Base-by-base conservation (phyloP, 2,888 invertebrate genomes). In the Mimas tiliae region DNA sequence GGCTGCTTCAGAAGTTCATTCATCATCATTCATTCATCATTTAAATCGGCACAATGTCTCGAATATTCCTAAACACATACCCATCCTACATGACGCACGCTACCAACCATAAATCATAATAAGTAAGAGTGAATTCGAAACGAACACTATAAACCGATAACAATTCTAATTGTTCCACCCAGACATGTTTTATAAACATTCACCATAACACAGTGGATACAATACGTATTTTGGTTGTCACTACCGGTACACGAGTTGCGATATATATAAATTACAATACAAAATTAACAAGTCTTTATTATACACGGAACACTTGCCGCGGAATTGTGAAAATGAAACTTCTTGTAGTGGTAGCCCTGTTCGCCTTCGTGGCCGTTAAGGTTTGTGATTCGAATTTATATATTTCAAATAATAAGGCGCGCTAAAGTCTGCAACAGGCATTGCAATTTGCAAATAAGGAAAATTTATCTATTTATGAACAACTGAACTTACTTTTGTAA, bases 351-450 rank as follows among this genome's bases (percentile, higher is more conserved):
- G 71, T 90, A 38, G 87, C 86, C 63, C 68, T 90, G 63, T 84
- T 89, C 74, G 89, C 89, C 63, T 84, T 88, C 65, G 81, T 89
- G 73, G 89, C 90, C 69, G 73, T 91, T 38, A 89, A 91, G 91
- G 91, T 91, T 82, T 65, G 52, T 38, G 19, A 58, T 48, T 63
- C 64, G 14, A 48, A 33, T 50, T 70, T 12, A 62, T 64, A 51
- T 33, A 55, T n/a, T 65, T 53, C 11, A 38, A 65, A 34, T 64
- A 19, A 21, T 51, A 19, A 38, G 9, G 27, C 27, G 27, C 27
- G 27, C 7, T 2, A 11, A 42, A 1, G 42, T 42, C 11, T 42
- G 9, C 7, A 42, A 27, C 27, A 42, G 42, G 7, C 11, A 42
- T 42, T 42, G 42, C 3, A 11, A 42, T 42, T 42, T 42, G 3